Evolutionary conservation across 2,797 vertebrate genomes (phyloP).

Genomic region (Acrossocheilus wenchowensis): DNA sequence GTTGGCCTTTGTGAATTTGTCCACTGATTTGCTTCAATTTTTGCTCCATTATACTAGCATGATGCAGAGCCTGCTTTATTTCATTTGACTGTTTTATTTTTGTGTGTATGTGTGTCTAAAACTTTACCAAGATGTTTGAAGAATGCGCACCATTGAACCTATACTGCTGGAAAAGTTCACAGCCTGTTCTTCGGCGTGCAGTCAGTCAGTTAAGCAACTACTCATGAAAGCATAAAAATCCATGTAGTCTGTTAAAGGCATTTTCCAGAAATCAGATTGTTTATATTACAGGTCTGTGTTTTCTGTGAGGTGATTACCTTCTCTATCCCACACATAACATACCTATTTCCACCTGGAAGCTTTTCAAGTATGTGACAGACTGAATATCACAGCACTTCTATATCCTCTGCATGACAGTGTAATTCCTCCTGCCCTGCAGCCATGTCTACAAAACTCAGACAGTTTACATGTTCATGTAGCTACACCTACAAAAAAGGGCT

Average conservation of each 20-base stretch:
- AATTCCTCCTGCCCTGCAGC: constrained; percentile 93
- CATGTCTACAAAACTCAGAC: constrained; percentile 94
- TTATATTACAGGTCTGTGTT: constrained; percentile 49
- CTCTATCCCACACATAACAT: constrained; percentile 74
- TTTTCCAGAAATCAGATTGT: constrained; percentile 47
- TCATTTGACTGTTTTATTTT: background rate
- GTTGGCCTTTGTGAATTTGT: background rate
- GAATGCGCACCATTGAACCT: background rate
- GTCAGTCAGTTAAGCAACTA: constrained; percentile 6
- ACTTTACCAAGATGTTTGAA: background rate
- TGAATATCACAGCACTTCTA: constrained; percentile 88
- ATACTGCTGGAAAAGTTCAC: background rate
- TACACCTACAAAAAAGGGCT: constrained; percentile 77
- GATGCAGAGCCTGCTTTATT: background rate
- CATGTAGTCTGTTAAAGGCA: constrained; percentile 27
- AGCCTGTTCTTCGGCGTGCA: background rate
- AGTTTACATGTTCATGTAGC: constrained; percentile 92
- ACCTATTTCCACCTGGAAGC: constrained; percentile 87
- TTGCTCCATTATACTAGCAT: background rate
- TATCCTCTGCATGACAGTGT: constrained; percentile 93
- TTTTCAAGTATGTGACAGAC: constrained; percentile 95
- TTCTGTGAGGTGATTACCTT: constrained; percentile 52
- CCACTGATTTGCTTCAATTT: background rate
- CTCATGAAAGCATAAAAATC: constrained; percentile 34
- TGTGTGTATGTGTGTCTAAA: background rate